Evolutionary conservation across 2,797 vertebrate species (phyloP), one percentile per base, ranked within the genome.

Genomic region (Hypotaenidia okinawae): DNA sequence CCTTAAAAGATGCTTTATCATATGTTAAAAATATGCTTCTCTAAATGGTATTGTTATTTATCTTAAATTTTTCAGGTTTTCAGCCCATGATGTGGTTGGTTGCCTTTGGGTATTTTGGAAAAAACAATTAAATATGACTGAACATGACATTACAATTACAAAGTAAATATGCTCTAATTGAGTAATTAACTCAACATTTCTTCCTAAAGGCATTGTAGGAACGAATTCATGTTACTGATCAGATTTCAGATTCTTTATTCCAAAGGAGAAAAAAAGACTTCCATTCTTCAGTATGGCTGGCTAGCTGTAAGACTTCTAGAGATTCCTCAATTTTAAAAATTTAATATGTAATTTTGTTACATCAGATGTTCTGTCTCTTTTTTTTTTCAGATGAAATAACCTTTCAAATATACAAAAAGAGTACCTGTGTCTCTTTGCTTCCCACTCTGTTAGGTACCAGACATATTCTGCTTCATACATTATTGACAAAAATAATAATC

Each of bases 171-270:
- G 84, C 89, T 94, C 87, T 96, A 97, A 97, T 96, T 97, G 95
- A 95, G 91, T 97, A 97, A 97, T 97, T 97, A 97, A 97, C 95
- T 94, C 96, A 98, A 93, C 96, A 94, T 97, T 97, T 97, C 89
- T 97, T 98, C 91, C 96, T 96, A 88, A 87, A 95, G 95, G 96
- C 97, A 96, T 94, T 92, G 85, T 41, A 87, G 81, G 90, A 95
- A 94, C 11, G 16, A 96, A 88, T 79, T 96, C 89, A 16, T 92
- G 74, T 94, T 95, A 32, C 88, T 94, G 92, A 96, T 97, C 89
- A 93, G 78, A 95, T 95, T 96, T 94, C 80, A 95, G 63, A 82
- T 89, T 39, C 63, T 83, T 94, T 91, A 66, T 85, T 96, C 58
- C 12, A 39, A 70, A 62, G 57, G 52, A 69, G 58, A 12, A 64